Evolutionary conservation across 2,797 vertebrate genomes (phyloP).

Genomic region (Notamacropus eugenii): DNA sequence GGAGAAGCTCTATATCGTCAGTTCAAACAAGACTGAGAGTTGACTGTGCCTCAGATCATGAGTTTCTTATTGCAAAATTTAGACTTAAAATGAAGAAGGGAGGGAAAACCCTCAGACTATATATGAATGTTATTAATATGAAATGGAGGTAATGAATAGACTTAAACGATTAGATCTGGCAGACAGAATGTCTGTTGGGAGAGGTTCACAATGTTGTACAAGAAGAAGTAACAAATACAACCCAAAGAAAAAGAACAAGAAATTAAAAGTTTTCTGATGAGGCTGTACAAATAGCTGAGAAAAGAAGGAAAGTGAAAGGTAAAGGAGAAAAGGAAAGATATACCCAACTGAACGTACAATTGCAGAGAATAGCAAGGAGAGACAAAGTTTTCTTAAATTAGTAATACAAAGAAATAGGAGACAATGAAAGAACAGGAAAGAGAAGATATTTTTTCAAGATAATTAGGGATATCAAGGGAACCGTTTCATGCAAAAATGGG

Average conservation of each 20-base stretch:
- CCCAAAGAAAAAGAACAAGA: not conserved
- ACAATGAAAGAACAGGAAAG: not conserved
- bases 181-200: not conserved
- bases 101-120: not conserved
- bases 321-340: not conserved
- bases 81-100: not conserved
- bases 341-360: not conserved
- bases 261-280: not conserved
- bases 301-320: not conserved
- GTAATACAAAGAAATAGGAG: not conserved
- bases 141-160: not conserved
- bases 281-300: not conserved
- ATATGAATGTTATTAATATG: not conserved
- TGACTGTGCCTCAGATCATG: not conserved
- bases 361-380: not conserved
- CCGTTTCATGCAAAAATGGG: not conserved
- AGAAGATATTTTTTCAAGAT: not conserved
- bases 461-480: not conserved
- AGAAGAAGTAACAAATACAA: not conserved
- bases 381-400: not conserved
- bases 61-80: not conserved
- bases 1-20: not conserved
- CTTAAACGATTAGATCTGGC: not conserved
- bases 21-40: not conserved
- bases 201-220: not conserved